Evolutionary conservation across 2,797 vertebrate species (phyloP).

Genomic region (Pampus argenteus): DNA sequence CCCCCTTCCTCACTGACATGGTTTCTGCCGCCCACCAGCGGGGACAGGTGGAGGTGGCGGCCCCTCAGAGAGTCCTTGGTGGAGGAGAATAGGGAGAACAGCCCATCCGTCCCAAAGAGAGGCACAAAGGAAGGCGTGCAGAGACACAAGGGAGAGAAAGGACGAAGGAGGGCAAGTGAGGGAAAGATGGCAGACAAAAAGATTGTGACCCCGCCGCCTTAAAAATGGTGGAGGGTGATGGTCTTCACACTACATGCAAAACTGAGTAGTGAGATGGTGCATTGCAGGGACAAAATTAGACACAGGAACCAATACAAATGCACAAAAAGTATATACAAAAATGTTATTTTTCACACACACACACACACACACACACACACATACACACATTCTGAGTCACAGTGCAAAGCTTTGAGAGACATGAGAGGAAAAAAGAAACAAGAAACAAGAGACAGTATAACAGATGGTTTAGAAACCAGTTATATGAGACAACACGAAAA

Average conservation of each 20-base stretch:
- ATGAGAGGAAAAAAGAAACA: slow-evolving; percentile 1
- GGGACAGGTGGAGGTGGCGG: slow-evolving; percentile 58
- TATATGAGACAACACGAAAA: slow-evolving; percentile 31
- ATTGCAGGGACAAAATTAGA: slow-evolving; percentile 2
- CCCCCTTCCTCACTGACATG: slow-evolving; percentile 50
- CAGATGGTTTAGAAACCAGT: slow-evolving; percentile 50
- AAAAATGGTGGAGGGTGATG: slow-evolving; percentile 1
- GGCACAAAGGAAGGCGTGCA: slow-evolving; percentile 60
- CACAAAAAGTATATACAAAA: background rate
- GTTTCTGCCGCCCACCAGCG: slow-evolving; percentile 50
- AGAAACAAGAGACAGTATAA: slow-evolving; percentile 41
- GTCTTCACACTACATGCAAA: slow-evolving; percentile 41
- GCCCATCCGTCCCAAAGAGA: slow-evolving; percentile 56
- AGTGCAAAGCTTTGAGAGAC: slow-evolving; percentile 41
- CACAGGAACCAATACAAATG: background rate
- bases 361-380: no score
- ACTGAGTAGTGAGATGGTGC: background rate
- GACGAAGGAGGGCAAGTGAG: slow-evolving; percentile 50
- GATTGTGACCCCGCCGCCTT: background rate
- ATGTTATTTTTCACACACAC: slow-evolving; percentile 11
- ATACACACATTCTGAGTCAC: slow-evolving; percentile 37
- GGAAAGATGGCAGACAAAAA: slow-evolving; percentile 40
- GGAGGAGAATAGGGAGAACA: slow-evolving; percentile 40
- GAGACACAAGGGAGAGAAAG: slow-evolving; percentile 66
- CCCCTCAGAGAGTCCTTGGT: slow-evolving; percentile 83